Conservation (phyloP, 2,888 invertebrate species). For the Bellardia pandia region DNA sequence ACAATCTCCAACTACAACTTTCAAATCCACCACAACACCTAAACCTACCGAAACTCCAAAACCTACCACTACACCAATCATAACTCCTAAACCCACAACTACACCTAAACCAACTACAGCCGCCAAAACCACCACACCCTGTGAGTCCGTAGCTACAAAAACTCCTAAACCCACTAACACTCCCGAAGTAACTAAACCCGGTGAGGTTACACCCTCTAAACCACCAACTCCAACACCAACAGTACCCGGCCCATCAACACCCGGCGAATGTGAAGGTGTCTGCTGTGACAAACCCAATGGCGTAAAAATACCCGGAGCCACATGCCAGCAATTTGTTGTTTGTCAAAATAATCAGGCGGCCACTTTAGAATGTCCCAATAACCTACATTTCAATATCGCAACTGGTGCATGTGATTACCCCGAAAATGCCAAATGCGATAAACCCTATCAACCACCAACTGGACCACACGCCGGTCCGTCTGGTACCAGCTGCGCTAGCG, state of each 20-base stretch:
- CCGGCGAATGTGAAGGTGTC: constrained; percentile 47
- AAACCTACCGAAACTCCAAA: background rate
- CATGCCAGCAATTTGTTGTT: constrained; percentile 74
- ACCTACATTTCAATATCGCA: constrained; percentile 75
- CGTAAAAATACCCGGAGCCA: constrained; percentile 45
- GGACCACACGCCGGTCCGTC: constrained; percentile 80
- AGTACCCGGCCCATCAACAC: constrained; percentile 46
- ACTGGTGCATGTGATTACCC: constrained; percentile 77
- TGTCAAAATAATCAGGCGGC: constrained; percentile 67
- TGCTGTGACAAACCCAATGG: constrained; percentile 67
- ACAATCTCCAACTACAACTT: background rate
- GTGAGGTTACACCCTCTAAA: constrained; percentile 46
- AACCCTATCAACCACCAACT: constrained; percentile 76
- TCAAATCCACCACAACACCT: background rate
- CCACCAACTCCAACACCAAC: background rate
- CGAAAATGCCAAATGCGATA: constrained; percentile 75
- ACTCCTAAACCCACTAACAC: background rate
- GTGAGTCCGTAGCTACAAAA: background rate
- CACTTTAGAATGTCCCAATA: constrained; percentile 75
- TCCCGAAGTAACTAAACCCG: background rate
- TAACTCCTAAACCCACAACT: constrained; percentile 37
- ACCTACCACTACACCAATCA: background rate
- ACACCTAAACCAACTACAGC: constrained; percentile 48
- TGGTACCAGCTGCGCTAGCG: constrained; percentile 76
- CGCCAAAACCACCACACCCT: background rate